Evolutionary conservation across 2,113 vertebrate genomes (phyloP), one percentile per base, ranked within the genome.

Genomic region (Sigmodon hispidus): DNA sequence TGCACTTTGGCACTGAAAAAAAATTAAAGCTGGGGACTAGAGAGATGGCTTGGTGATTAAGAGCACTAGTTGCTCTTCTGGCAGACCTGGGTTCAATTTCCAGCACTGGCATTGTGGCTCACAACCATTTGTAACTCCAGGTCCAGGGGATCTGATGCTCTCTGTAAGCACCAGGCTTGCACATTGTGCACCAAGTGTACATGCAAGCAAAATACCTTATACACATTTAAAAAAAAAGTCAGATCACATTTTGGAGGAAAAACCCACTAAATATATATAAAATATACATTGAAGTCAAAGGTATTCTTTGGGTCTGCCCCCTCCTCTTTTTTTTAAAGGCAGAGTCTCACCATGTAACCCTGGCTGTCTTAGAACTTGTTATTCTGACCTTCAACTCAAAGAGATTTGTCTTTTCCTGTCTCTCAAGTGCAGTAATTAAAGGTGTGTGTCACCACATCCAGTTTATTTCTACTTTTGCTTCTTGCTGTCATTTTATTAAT

Each of bases 221-320:
- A n/a, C 8, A 55, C 13, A 83, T 43, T 61, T 1, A 40, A 84
- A 63, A 45, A 65, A 34, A 45, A 45, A 76, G 24, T 79, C 15
- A 84, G 19, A 34, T 29, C 48, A 79, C 31, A 21, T 52, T 31
- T 34, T 7, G 5, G 11, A 76, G 29, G 45, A 73, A 24, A 26
- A 63, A 61, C 59, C 59, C 59, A 24, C n/a, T n/a, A 34, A 31
- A 11, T 19, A 55, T 11, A n/a, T n/a, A n/a, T 3, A 89, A 95
- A 96, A 70, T 94, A n/a, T 9, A 72, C 80, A n/a, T 73, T 72
- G 84, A 93, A 40, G 52, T 52, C 84, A 95, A 96, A 86, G 55
- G 89, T 89, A 83, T 29, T n/a, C n/a, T n/a, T n/a, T n/a, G n/a
- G n/a, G n/a, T n/a, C n/a, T 93, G 77, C 96, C 45, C 13, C 67